Base-by-base conservation (phyloP, 2,113 vertebrate genomes). In the Trematocara zebra region DNA sequence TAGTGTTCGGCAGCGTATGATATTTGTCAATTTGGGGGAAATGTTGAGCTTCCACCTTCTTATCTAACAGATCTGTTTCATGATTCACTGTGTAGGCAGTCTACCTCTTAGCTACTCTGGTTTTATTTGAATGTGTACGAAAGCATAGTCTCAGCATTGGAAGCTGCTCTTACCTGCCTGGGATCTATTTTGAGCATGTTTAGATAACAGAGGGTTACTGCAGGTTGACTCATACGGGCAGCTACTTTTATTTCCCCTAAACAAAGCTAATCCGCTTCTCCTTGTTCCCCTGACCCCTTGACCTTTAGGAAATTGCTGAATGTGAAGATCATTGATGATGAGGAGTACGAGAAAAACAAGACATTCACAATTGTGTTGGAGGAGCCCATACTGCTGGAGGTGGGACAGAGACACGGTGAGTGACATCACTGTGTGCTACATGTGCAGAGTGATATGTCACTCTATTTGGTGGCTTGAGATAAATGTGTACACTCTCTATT, bases 321-420 rank as follows among this genome's bases (percentile, higher is more conserved):
- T 44, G 96, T 97, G 82, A 96, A 97, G 91, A 95, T 97, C 81
- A 97, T 97, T 12, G 97, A 97, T 5, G 97, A 97, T 7, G 97
- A 97, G 87, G 97, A 97, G 87, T 97, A 97, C 3, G 97, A 97
- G 91, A 97, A 97, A 92, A 97, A 97, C 88, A 97, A 97, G 93
- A 97, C 94, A 11, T 97, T 97, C 91, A 95, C 94, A 3, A 93
- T 97, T 33, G 94, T 97, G 28, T 80, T 97, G 90, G 97, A 96
- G 33, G 96, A 96, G 31, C 97, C 97, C 1, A 92, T 96, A 12
- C 92, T 97, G 86, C 93, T 97, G 88, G 97, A 97, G 54, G 95
- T 96, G 37, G 96, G 96, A 64, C 95, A 96, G 91, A 95, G 94
- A 78, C 96, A 97, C 2, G 97, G 97, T 97, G 87, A 95, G 95